Evolutionary conservation across 2,797 vertebrate genomes (phyloP), one percentile per base, ranked within the genome.

Genomic region (Cossypha niveicapilla): DNA sequence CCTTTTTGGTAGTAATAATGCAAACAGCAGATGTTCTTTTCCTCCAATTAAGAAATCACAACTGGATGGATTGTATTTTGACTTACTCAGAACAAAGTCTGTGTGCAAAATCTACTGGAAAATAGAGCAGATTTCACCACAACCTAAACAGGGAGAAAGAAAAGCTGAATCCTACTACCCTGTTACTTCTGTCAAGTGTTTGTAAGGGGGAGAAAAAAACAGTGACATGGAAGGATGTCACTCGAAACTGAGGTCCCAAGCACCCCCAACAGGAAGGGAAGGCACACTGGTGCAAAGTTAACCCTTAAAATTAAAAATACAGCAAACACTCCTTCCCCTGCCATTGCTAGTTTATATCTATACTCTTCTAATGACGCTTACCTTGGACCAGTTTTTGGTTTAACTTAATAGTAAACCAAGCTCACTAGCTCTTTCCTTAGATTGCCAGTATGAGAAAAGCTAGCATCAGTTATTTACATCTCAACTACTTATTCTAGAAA

Each of bases 281-380:
- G 98, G 98, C 98, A 98, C 97, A 97, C 96, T 94, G 98, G 98
- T 98, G 95, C 96, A 97, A 97, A 97, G 93, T 93, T 82, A 96
- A 94, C 74, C 54, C 42, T 95, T 86, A 93, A 92, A 91, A 94
- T 88, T 70, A 95, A 90, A 96, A 95, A 90, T 90, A 96, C 72
- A 94, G 90, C 90, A 92, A 95, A 94, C 77, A 66, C 77, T 95
- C 92, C 94, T 92, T 90, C 92, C 84, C 72, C 94, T 91, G 88
- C 51, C 75, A 86, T 74, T 82, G 92, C 91, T 94, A 96, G 83
- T 95, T 96, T 91, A 89, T 86, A 93, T 54, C 82, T 94, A 88
- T 80, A 79, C 37, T 93, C 80, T 89, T 90, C 96, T 95, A 95
- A 79, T 39, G 73, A 96, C 86, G 91, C 94, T 95, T 94, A 91